A percentile compares a stretch with the other conserved stretches of the same genome.
phyloP scores from a whole-genome alignment of 2,888 invertebrate genomes.

The Ophioninae sp. region DNA sequence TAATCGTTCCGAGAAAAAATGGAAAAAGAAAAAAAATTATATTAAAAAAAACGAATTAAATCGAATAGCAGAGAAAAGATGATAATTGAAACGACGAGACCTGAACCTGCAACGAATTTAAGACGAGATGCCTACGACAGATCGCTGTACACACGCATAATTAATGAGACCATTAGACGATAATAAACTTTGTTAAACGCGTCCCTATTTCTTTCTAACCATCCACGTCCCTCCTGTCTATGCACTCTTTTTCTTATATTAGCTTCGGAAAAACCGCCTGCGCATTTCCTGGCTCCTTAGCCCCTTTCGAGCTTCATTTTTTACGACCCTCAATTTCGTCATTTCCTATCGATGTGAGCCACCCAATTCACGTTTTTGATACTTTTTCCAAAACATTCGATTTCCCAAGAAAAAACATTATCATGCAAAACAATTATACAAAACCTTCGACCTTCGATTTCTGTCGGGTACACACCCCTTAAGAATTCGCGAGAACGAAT shows the following conservation, averaged over 20 bases:
- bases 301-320: background rate
- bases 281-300: slow-evolving; percentile 65
- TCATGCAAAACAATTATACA: background rate
- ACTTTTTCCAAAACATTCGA: background rate
- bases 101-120: slow-evolving; percentile 65
- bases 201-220: background rate
- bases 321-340: background rate
- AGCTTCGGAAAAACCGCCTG: slow-evolving; percentile 64
- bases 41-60: slow-evolving; percentile 14
- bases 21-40: background rate
- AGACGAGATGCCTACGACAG: slow-evolving; percentile 68
- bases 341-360: background rate
- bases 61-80: slow-evolving; percentile 28
- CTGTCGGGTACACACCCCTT: background rate
- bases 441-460: background rate
- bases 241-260: slow-evolving; percentile 60
- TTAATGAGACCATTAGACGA: slow-evolving; percentile 61
- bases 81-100: slow-evolving; percentile 64
- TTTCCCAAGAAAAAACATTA: background rate
- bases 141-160: slow-evolving; percentile 68
- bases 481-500: background rate
- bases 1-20: slow-evolving; percentile 30
- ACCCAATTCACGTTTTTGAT: background rate
- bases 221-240: slow-evolving; percentile 41
- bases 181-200: slow-evolving; percentile 57